Evolutionary conservation across 2,888 invertebrate species (phyloP), one percentile per base, ranked within the genome.

Genomic region (Acronicta psi): DNA sequence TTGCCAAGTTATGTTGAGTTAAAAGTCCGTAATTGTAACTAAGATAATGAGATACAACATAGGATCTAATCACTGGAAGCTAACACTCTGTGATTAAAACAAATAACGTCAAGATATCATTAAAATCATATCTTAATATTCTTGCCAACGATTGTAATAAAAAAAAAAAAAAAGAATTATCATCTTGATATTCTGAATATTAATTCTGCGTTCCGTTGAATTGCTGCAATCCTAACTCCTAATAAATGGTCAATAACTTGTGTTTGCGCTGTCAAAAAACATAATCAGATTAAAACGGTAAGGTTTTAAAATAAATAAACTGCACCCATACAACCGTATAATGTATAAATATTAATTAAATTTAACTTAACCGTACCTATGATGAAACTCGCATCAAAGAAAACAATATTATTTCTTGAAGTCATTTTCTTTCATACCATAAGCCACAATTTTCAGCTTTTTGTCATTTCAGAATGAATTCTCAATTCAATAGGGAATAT

Each of bases 1-100:
- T 87, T 89, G 83, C 86, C 79, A 82, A 85, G 85, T 86, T 89
- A 90, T 88, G 85, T 82, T 78, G 74, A 82, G 82, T 83, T 83
- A 85, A 83, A 81, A 85, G n/a, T 34, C 42, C 51, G 57, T 55
- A 82, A 62, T 63, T 50, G 29, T 80, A 82, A 83, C 80, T 81
- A 81, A 85, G 47, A 46, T 65, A 73, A 53, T 49, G 14, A 45
- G 38, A 49, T 45, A 52, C 43, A 54, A 46, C 51, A 56, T 59
- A 73, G 41, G 56, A 52, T 44, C 43, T 31, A 50, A n/a, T 10
- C 34, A 40, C 42, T 38, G 5, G 29, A n/a, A n/a, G 23, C 49
- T 42, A 50, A 53, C 31, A 46, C 45, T 16, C 45, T 16, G 13
- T 52, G 45, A 49, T 52, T 58, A 14, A 47, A 52, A 63, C 69